phyloP scores from a whole-genome alignment of 2,797 vertebrate species.

The Periparus ater region DNA sequence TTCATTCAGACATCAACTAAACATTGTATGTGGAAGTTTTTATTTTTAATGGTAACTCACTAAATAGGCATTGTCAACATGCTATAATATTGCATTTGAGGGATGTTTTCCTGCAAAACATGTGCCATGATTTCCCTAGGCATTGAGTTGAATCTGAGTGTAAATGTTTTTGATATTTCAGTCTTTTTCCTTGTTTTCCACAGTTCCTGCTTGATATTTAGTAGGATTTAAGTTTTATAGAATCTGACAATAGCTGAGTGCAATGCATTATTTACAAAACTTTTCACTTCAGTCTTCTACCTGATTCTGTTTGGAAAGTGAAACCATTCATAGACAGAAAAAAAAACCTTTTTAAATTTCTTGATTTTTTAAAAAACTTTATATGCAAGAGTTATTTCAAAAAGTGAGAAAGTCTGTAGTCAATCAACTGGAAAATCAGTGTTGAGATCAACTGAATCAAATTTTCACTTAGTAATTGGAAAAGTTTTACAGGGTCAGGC shows the following conservation, averaged over 20 bases:
- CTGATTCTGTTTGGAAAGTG: not conserved
- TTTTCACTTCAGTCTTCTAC: not conserved
- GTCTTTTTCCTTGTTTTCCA: not conserved
- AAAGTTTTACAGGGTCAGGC: not conserved
- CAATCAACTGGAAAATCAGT: not conserved
- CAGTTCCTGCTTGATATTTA: not conserved
- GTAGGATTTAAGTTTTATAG: not conserved
- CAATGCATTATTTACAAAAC: not conserved
- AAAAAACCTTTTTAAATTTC: not conserved
- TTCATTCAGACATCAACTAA: not conserved
- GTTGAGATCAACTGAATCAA: not conserved
- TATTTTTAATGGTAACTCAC: not conserved
- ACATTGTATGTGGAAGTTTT: not conserved
- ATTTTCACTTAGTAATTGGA: not conserved
- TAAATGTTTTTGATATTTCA: not conserved
- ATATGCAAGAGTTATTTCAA: not conserved
- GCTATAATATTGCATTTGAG: not conserved
- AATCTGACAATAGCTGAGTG: not conserved
- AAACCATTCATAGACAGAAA: not conserved
- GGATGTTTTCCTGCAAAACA: not conserved
- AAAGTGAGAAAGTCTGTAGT: not conserved
- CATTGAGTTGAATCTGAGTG: not conserved
- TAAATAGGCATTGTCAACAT: accelerated
- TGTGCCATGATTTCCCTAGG: not conserved
- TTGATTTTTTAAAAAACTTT: not conserved